These are phyloP conservation scores for Terrapene triunguis DNA, from an alignment of 2,113 vertebrate genomes.

Conservation along the genomic window DNA sequence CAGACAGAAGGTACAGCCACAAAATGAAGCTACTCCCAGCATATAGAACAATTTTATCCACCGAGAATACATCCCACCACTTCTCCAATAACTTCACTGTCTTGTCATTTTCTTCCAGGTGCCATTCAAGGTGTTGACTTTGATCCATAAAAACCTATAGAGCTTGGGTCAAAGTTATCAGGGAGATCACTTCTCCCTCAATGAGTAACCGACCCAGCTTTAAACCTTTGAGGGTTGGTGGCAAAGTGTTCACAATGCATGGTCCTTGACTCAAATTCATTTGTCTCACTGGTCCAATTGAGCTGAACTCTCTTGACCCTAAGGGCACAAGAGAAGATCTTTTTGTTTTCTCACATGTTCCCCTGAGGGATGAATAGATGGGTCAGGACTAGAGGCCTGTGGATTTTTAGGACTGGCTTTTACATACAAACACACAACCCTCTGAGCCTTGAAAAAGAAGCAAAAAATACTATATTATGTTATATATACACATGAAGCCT, in stretches of 20 bases:
- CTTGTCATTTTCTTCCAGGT: not conserved
- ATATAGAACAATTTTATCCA: not conserved
- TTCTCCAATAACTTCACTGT: not conserved
- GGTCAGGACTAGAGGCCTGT: not conserved
- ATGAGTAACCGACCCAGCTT: not conserved
- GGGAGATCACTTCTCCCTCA: not conserved
- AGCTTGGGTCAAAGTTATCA: not conserved
- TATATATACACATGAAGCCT: accelerated
- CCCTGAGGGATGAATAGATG: not conserved
- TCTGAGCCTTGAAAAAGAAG: not conserved
- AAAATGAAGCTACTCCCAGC: not conserved
- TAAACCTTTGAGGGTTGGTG: not conserved
- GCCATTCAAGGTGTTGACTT: not conserved
- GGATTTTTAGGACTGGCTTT: not conserved
- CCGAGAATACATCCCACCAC: not conserved
- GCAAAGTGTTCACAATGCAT: not conserved
- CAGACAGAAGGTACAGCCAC: not conserved
- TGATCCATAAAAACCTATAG: not conserved
- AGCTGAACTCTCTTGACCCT: not conserved
- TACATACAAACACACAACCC: not conserved
- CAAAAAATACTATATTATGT: not conserved
- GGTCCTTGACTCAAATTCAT: not conserved
- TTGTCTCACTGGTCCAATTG: not conserved
- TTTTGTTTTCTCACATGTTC: not conserved
- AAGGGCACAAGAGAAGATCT: not conserved